Evolutionary conservation across 2,888 invertebrate species (phyloP), one percentile per base, ranked within the genome.

Genomic region (Pharmacophagus antenor): DNA sequence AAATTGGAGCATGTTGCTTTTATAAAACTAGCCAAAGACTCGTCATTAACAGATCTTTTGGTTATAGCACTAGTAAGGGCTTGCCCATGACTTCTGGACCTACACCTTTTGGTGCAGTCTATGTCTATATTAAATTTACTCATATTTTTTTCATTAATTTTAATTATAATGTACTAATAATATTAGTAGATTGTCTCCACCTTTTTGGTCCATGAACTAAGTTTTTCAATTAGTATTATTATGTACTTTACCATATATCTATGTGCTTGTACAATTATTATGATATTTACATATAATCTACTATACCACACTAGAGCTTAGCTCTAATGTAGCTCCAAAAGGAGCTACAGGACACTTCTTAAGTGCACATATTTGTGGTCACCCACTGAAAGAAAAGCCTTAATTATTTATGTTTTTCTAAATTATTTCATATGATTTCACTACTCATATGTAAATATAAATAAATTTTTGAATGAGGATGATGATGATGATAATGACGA

Each of bases 11-110:
- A 94, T 15, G 90, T 91, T 53, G 90, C 91, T 51, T 88, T 92
- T 62, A 93, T 88, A 64, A 88, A 93, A 47, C 92, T 91, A 2
- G 92, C 92, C 51, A 95, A 76, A 31, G 92, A 92, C 37, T 86
- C 83, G 79, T 94, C 93, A 1, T 84, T 84, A 31, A 93, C 83
- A 12, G 92, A 92, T 65, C 93, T 89, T 76, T 94, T 94, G 0
- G 94, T 93, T 51, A 94, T 88, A 7, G 94, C 93, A 64, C 93
- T 90, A 0, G 92, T 93, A n/a, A 95, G 85, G 25, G 87, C 81
- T 64, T 92, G 88, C 22, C 93, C 93, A 68, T 93, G 93, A 54
- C 79, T 78, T 25, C 86, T 80, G 46, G 93, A 94, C 67, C 79
- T 88, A 70, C 94, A 94, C 65, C 91, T 88, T 42, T 78, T 81